These are phyloP conservation scores for Rostratula benghalensis DNA, from an alignment of 2,113 vertebrate species.

Conservation along the genomic window DNA sequence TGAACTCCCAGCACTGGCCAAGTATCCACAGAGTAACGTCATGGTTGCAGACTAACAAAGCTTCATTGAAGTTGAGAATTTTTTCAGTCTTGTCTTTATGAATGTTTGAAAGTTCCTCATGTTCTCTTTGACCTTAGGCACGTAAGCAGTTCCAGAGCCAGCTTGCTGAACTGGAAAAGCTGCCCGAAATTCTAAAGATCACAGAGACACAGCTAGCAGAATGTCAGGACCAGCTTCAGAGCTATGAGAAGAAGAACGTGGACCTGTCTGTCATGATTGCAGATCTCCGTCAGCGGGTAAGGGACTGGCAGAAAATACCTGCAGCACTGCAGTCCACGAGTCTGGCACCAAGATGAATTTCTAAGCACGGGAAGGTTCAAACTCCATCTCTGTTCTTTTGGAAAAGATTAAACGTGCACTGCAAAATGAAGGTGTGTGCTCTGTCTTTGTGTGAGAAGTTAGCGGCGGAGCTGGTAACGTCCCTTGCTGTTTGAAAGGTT, in stretches of 20 bases:
- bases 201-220: slow-evolving; percentile 83
- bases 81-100: neutral
- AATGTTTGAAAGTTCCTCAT: neutral
- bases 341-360: slow-evolving; percentile 46
- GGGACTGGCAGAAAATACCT: slow-evolving; percentile 71
- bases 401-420: slow-evolving; percentile 77
- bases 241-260: slow-evolving; percentile 81
- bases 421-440: slow-evolving; percentile 76
- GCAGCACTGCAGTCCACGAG: neutral
- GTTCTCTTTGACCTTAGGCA: slow-evolving; percentile 27
- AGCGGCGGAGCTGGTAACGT: neutral
- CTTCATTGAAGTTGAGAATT: neutral
- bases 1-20: neutral
- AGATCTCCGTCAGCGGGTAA: slow-evolving; percentile 89
- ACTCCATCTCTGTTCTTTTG: slow-evolving; percentile 61
- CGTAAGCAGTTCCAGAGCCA: slow-evolving; percentile 80
- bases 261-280: slow-evolving; percentile 82
- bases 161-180: slow-evolving; percentile 84
- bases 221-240: slow-evolving; percentile 81
- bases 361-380: slow-evolving; percentile 57
- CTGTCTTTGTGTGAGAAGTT: slow-evolving; percentile 62
- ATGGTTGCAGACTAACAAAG: neutral
- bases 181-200: slow-evolving; percentile 84
- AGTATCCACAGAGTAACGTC: neutral
- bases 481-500: neutral